Evolutionary conservation across 30 jellyfish, hydroid and myxozoan genomes (phyloP).

Genomic region (Mastigias papua): DNA sequence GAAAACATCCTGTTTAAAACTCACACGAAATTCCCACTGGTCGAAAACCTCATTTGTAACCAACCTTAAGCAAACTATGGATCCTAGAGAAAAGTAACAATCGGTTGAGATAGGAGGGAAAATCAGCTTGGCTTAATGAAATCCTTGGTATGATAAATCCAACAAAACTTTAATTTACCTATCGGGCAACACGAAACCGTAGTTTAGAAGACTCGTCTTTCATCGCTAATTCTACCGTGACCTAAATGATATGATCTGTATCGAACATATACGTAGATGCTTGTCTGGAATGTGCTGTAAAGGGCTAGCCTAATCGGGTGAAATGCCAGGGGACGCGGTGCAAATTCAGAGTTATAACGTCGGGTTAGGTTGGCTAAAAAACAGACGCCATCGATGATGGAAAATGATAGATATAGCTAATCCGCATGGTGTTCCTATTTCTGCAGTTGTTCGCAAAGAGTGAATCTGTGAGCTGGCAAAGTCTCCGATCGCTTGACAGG

Average conservation of each 20-base stretch:
- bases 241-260: background rate
- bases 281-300: background rate
- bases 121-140: background rate
- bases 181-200: background rate
- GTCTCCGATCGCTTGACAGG: background rate
- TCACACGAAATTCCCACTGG: no score
- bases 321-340: background rate
- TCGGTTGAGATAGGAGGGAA: no score
- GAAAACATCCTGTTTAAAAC: no score
- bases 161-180: background rate
- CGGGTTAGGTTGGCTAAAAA: background rate
- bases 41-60: no score
- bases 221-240: background rate
- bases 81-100: no score
- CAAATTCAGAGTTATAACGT: background rate
- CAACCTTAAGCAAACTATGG: no score
- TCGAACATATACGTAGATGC: background rate
- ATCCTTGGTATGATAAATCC: background rate
- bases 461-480: background rate
- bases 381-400: background rate
- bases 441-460: background rate
- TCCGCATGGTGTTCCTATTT: background rate
- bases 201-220: background rate
- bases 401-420: background rate
- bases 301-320: background rate